Conservation (phyloP, 2,888 invertebrate species). For the Chalcis sispes region DNA sequence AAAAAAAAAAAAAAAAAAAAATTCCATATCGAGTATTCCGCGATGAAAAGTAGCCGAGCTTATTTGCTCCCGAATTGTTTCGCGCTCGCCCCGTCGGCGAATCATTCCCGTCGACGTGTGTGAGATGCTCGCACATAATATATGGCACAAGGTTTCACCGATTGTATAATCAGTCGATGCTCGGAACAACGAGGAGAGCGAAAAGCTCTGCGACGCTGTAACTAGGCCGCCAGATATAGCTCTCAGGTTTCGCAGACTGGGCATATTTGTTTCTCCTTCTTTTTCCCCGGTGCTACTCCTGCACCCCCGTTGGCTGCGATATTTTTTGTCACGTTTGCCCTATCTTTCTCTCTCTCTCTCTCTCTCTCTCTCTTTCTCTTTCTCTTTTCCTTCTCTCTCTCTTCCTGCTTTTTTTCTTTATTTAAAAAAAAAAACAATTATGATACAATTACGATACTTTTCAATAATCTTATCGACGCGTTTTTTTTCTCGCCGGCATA, state of each 20-base stretch:
- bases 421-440: background rate
- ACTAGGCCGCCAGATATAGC: background rate
- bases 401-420: background rate
- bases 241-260: conserved; percentile 16
- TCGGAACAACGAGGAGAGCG: conserved; percentile 14
- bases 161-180: conserved; percentile 57
- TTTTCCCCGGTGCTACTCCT: background rate
- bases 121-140: conserved; percentile 41
- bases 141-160: conserved; percentile 56
- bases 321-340: background rate
- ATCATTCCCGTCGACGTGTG: conserved; percentile 25
- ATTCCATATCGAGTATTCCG: no score
- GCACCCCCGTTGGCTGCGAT: background rate
- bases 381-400: background rate
- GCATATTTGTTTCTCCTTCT: conserved; percentile 11
- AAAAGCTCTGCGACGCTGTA: background rate
- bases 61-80: background rate
- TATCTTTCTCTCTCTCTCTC: background rate
- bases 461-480: conserved; percentile 24
- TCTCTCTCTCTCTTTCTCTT: background rate
- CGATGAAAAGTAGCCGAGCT: background rate
- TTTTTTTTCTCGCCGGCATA: conserved; percentile 20
- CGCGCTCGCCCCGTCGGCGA: conserved; percentile 20
- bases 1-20: no score
- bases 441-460: background rate